Conservation (phyloP, 2,888 invertebrate species). For the Acrocera orbiculus region DNA sequence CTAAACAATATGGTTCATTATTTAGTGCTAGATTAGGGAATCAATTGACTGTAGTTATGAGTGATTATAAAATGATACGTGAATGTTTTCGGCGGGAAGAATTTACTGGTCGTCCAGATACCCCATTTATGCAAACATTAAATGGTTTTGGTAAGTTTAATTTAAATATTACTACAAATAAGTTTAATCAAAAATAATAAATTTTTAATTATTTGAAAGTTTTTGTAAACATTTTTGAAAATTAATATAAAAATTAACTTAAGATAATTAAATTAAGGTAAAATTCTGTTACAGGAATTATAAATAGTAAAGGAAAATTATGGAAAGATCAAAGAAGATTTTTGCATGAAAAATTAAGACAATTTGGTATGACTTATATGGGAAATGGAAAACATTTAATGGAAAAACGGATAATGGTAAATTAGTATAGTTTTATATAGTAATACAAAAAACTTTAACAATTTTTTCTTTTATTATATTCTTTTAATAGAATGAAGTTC, state of each 20-base stretch:
- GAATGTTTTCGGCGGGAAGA: slow-evolving; percentile 73
- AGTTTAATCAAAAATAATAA: not conserved
- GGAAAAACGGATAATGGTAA: slow-evolving; percentile 70
- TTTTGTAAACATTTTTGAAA: not conserved
- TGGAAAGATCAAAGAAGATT: slow-evolving; percentile 85
- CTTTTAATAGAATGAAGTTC: slow-evolving; percentile 47
- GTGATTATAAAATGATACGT: slow-evolving; percentile 70
- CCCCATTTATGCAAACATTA: slow-evolving; percentile 68
- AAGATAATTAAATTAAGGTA: slow-evolving; percentile 1
- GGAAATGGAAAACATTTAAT: slow-evolving; percentile 63
- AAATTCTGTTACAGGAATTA: slow-evolving; percentile 48
- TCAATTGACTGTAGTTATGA: slow-evolving; percentile 68
- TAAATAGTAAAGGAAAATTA: slow-evolving; percentile 72
- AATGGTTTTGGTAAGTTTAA: slow-evolving; percentile 71
- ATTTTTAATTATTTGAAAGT: too few species aligned
- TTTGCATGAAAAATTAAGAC: slow-evolving; percentile 65
- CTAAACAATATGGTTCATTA: slow-evolving; percentile 60
- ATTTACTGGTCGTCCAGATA: slow-evolving; percentile 74
- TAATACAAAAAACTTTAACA: not conserved
- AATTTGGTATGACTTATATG: slow-evolving; percentile 76
- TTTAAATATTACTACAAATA: not conserved
- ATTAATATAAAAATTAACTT: not conserved
- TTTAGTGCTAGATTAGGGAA: slow-evolving; percentile 68
- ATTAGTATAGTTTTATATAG: too few species aligned
- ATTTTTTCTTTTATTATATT: slow-evolving; percentile 1